phyloP scores from a whole-genome alignment of 2,113 vertebrate genomes.

The human (Homo sapiens) region DNA sequence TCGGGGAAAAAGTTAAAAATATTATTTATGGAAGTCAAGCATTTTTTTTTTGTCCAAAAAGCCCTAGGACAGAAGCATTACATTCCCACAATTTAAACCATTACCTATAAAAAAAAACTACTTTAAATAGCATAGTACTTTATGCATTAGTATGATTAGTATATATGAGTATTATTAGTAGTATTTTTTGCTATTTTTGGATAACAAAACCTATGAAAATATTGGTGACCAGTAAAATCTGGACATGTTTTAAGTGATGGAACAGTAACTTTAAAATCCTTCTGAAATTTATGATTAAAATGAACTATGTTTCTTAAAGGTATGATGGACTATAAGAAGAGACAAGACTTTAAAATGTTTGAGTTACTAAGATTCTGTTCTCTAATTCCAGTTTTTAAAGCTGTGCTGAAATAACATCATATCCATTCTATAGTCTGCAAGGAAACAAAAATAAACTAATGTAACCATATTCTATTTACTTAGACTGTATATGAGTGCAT shows the following conservation, averaged over 20 bases:
- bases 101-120: not conserved
- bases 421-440: not conserved
- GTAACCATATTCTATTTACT: not conserved
- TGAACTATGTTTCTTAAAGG: not conserved
- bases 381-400: constrained; percentile 28
- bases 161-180: not conserved
- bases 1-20: not conserved
- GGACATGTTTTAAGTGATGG: not conserved
- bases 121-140: not conserved
- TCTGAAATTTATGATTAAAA: constrained; percentile 18
- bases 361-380: not conserved
- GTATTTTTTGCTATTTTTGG: not conserved
- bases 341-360: not conserved
- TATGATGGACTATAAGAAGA: not conserved
- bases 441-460: constrained; percentile 4
- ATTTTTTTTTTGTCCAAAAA: not conserved
- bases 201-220: not conserved
- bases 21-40: not conserved
- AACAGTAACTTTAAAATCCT: not conserved
- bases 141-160: not conserved
- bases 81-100: not conserved
- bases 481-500: not conserved
- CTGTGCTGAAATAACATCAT: not conserved
- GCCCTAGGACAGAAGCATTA: not conserved
- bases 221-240: not conserved